These are phyloP conservation scores for Meghimatium bilineatum DNA, from an alignment of 2,888 invertebrate species.

Conservation along the genomic window DNA sequence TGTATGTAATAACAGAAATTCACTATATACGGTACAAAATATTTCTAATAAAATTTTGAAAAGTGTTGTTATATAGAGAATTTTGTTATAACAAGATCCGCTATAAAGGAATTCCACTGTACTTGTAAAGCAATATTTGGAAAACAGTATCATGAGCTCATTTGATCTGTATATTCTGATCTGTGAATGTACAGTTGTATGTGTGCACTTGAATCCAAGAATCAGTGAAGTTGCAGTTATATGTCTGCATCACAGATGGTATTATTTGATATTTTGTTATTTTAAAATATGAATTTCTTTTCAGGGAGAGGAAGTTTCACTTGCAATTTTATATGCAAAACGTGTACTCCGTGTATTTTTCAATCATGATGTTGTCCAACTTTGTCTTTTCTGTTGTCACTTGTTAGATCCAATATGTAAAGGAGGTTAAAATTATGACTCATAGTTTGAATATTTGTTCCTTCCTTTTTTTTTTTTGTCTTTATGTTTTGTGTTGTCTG, in stretches of 20 bases:
- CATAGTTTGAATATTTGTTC: not conserved
- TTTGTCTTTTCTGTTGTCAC: not conserved
- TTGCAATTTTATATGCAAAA: slow-evolving; percentile 6
- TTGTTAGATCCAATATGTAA: not conserved
- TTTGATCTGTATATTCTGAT: not conserved
- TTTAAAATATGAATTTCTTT: not conserved
- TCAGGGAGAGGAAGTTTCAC: slow-evolving; percentile 3
- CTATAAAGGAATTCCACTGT: too few species aligned
- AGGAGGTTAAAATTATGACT: not conserved
- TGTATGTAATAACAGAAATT: too few species aligned
- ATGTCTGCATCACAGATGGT: not conserved
- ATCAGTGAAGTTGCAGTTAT: not conserved
- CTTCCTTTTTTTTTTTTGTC: not conserved
- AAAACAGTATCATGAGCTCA: not conserved
- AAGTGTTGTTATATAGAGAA: too few species aligned
- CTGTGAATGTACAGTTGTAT: not conserved
- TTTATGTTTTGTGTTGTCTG: not conserved
- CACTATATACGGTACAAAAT: too few species aligned
- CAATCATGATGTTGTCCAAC: not conserved
- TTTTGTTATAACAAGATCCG: too few species aligned
- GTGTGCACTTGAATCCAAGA: not conserved
- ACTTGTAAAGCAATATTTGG: not conserved
- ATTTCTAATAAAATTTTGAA: too few species aligned
- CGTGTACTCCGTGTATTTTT: not conserved
- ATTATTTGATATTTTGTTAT: not conserved